Conservation (phyloP, 1,140 invertebrate genomes). For the Trissolcus basalis region DNA sequence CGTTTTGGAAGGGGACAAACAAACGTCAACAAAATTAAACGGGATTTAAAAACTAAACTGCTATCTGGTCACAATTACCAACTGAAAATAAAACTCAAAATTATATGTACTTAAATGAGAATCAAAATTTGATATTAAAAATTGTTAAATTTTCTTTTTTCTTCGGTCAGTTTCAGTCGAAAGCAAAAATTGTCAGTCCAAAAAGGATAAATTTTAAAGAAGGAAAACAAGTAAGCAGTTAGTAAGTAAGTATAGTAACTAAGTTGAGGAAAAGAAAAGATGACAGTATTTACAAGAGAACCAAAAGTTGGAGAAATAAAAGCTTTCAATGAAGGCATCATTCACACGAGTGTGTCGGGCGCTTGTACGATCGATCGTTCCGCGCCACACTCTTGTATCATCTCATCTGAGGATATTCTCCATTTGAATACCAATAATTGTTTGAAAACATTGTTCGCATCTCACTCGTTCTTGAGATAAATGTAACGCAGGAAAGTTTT, state of each 20-base stretch:
- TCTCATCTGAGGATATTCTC: slow-evolving; percentile 63
- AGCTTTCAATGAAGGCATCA: slow-evolving; percentile 50
- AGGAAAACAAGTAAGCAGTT: slow-evolving; percentile 11
- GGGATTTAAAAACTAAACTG: not conserved
- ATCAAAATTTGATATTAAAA: too few relatives aligned
- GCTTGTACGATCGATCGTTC: slow-evolving; percentile 43
- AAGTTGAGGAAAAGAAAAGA: slow-evolving; percentile 7
- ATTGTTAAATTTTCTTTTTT: too few relatives aligned
- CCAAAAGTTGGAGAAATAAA: slow-evolving; percentile 38
- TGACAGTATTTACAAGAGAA: slow-evolving; percentile 45
- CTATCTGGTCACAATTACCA: too few relatives aligned
- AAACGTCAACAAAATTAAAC: not conserved
- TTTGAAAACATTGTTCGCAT: slow-evolving; percentile 48
- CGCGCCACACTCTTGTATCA: slow-evolving; percentile 51
- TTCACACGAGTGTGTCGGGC: slow-evolving; percentile 51
- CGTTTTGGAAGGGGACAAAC: slow-evolving; percentile 32
- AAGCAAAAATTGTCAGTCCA: too few relatives aligned
- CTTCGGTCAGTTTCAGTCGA: too few relatives aligned
- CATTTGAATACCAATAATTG: slow-evolving; percentile 77
- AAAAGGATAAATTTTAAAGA: not conserved
- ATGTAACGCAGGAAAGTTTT: slow-evolving; percentile 50
- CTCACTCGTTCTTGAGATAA: slow-evolving; percentile 54
- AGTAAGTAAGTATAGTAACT: slow-evolving; percentile 1
- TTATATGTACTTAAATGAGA: too few relatives aligned
- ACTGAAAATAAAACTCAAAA: too few relatives aligned